These are phyloP conservation scores for Agraylea sexmaculata DNA, from an alignment of 1,140 invertebrate species.

Conservation along the genomic window DNA sequence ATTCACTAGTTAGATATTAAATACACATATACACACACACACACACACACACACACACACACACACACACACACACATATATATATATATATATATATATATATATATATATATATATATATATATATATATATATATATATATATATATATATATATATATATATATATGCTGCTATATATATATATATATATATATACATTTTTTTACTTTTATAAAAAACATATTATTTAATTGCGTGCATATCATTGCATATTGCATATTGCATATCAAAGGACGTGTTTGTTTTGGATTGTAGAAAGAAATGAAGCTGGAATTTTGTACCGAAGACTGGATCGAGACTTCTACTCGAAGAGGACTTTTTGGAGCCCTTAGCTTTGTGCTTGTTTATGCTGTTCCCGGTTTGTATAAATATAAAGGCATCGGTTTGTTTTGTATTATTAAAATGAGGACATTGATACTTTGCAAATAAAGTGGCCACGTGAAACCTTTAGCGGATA, in stretches of 20 bases:
- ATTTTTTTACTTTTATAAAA: not conserved
- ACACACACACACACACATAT: too few species aligned
- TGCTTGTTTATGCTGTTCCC: constrained; percentile 60
- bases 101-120: not conserved
- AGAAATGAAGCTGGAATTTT: constrained; percentile 38
- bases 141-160: constrained; percentile 7
- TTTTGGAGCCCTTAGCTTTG: constrained; percentile 56
- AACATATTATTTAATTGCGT: constrained; percentile 1
- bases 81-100: too few species aligned
- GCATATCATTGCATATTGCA: too few species aligned
- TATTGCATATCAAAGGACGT: too few species aligned
- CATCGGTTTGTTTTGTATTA: too few species aligned
- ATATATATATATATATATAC: not conserved
- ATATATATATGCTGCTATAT: constrained; percentile 8
- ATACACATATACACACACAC: too few species aligned
- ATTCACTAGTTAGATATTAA: too few species aligned
- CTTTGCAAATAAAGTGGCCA: too few species aligned
- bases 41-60: too few species aligned
- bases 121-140: not conserved
- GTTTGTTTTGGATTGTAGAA: too few species aligned
- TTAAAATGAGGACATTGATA: too few species aligned
- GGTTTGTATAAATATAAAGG: constrained; percentile 36
- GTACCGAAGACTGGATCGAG: constrained; percentile 45
- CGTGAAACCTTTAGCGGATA: too few species aligned
- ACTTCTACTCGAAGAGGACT: constrained; percentile 30